Evolutionary conservation across 2,888 invertebrate genomes (phyloP).

Genomic region (Mylabris sibirica): DNA sequence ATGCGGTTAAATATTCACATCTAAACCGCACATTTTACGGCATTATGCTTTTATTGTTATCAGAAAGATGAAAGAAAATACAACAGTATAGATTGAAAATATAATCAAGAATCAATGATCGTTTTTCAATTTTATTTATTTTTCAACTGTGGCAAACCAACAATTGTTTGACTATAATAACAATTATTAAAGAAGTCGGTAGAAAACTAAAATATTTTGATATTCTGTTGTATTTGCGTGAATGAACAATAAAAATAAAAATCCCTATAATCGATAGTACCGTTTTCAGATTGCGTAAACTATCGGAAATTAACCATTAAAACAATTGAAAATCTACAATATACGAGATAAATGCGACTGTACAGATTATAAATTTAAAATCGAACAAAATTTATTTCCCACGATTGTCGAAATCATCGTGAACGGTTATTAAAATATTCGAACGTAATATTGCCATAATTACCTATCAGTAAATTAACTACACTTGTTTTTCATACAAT

Average conservation of each 20-base stretch:
- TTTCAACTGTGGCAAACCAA: not conserved
- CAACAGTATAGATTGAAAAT: not conserved
- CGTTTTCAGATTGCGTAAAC: conserved; percentile 24
- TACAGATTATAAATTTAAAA: not conserved
- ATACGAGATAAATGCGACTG: not conserved
- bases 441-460: not conserved
- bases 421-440: conserved; percentile 31
- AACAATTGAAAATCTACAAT: conserved; percentile 30
- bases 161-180: not conserved
- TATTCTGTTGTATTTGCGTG: not conserved
- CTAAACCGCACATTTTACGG: conserved; percentile 16
- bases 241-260: conserved; percentile 21
- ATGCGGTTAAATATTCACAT: conserved; percentile 1
- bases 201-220: not conserved
- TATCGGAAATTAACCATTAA: conserved; percentile 29
- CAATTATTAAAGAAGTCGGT: not conserved
- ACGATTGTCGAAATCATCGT: conserved; percentile 35
- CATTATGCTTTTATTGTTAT: conserved; percentile 7
- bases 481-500: not conserved
- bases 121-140: not conserved
- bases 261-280: conserved; percentile 28
- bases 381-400: conserved; percentile 34
- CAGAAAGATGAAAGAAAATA: not conserved
- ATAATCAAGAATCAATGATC: no score
- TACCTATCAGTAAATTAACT: not conserved